These are phyloP conservation scores for Meleagris gallopavo DNA, from an alignment of 2,113 vertebrate genomes.

Conservation along the genomic window DNA sequence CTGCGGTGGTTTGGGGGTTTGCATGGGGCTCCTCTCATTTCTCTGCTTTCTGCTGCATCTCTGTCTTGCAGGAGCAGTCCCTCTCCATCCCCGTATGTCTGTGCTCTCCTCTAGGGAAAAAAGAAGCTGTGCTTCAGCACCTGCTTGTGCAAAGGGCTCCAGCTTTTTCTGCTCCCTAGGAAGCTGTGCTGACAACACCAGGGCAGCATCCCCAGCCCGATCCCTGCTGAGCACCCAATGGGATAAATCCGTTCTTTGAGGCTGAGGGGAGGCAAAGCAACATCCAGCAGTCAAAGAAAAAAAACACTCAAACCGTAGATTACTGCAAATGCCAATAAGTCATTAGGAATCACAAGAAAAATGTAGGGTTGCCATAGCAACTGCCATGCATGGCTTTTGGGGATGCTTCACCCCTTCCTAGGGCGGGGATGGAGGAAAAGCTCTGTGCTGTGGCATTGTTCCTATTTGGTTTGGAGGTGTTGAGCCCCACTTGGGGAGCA, in stretches of 20 bases:
- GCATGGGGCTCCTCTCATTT: not conserved
- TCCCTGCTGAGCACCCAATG: rapidly evolving
- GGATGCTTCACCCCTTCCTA: conserved; percentile 43
- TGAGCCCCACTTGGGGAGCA: not conserved
- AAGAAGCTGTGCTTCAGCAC: not conserved
- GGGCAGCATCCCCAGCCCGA: not conserved
- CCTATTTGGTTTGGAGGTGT: not conserved
- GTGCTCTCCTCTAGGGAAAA: not conserved
- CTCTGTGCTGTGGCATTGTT: rapidly evolving
- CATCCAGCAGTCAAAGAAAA: not conserved
- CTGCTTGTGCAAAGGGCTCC: not conserved
- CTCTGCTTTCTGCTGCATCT: not conserved
- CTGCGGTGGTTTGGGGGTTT: too few species aligned
- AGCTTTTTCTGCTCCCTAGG: not conserved
- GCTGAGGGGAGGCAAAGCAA: not conserved
- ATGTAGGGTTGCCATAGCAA: conserved; percentile 67
- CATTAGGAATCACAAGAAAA: conserved; percentile 68
- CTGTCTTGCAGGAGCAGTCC: not conserved
- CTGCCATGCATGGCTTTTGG: conserved; percentile 45
- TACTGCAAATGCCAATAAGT: conserved; percentile 56
- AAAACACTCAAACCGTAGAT: not conserved
- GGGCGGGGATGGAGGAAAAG: not conserved
- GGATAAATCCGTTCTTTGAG: not conserved
- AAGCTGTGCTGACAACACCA: not conserved
- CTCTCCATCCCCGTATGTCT: not conserved